Conservation (phyloP, 1,140 invertebrate genomes). For the Tetraneura akinire region DNA sequence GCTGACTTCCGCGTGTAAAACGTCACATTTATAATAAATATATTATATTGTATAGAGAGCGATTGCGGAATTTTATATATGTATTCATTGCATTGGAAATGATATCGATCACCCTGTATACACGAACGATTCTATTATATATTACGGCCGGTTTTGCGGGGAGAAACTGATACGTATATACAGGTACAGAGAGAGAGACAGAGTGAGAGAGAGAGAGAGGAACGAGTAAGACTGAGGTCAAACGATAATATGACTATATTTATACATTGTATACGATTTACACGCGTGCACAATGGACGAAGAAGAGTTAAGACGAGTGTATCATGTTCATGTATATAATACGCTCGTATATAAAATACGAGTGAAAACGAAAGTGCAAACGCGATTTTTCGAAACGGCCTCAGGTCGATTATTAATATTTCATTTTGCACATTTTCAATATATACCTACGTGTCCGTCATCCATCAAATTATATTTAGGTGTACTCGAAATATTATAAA, state of each 20-base stretch:
- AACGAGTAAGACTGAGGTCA: constrained; percentile 17
- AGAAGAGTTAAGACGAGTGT: not conserved
- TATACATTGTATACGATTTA: too few species aligned
- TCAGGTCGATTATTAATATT: not conserved
- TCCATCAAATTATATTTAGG: too few species aligned
- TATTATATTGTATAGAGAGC: too few species aligned
- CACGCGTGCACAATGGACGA: not conserved
- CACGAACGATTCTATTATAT: too few species aligned
- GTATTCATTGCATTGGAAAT: not conserved
- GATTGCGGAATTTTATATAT: not conserved
- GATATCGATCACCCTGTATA: not conserved
- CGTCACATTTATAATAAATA: not conserved
- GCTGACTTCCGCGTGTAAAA: not conserved
- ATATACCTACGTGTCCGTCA: not conserved
- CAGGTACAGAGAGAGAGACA: too few species aligned
- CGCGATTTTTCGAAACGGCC: not conserved
- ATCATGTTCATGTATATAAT: not conserved
- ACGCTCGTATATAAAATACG: not conserved
- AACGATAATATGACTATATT: not conserved
- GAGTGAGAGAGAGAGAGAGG: not conserved
- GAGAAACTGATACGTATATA: too few species aligned
- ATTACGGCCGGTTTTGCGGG: too few species aligned
- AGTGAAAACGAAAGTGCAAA: constrained; percentile 26
- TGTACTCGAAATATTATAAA: too few species aligned
- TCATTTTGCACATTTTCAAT: not conserved